Conservation (phyloP, 2,113 vertebrate species). For the Sclerurus mexicanus region DNA sequence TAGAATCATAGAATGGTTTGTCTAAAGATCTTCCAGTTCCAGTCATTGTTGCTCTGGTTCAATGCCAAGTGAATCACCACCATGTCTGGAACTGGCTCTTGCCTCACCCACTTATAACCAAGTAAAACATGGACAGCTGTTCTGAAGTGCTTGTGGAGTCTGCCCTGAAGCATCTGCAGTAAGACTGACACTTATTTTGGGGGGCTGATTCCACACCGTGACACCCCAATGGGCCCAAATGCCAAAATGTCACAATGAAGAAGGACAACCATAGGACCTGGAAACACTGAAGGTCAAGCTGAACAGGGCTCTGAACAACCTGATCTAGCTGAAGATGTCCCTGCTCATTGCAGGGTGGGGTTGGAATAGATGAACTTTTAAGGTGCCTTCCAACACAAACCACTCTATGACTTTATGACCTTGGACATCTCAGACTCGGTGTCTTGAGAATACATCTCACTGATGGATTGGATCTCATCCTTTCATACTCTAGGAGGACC, state of each 20-base stretch:
- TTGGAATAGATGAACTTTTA: not conserved
- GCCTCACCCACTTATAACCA: not conserved
- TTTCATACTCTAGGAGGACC: not conserved
- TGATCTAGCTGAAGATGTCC: not conserved
- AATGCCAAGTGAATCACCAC: not conserved
- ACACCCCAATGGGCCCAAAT: not conserved
- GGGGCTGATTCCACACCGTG: not conserved
- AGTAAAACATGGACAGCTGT: not conserved
- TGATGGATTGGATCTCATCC: not conserved
- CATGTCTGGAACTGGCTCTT: not conserved
- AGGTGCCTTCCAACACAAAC: not conserved
- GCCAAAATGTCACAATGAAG: not conserved
- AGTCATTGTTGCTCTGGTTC: not conserved
- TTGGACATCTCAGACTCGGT: not conserved
- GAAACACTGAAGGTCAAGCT: not conserved
- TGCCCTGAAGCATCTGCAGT: not conserved
- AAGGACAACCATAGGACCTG: accelerated
- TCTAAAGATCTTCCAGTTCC: not conserved
- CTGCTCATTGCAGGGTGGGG: not conserved
- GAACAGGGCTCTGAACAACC: not conserved
- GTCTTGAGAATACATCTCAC: not conserved
- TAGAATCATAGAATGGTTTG: not conserved
- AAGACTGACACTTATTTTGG: not conserved
- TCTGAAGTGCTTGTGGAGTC: not conserved
- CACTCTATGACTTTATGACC: not conserved